Percentiles rank a stretch among this genome's conserved stretches.
phyloP scores from a whole-genome alignment of 2,888 invertebrate species.

The Furcula furcula region DNA sequence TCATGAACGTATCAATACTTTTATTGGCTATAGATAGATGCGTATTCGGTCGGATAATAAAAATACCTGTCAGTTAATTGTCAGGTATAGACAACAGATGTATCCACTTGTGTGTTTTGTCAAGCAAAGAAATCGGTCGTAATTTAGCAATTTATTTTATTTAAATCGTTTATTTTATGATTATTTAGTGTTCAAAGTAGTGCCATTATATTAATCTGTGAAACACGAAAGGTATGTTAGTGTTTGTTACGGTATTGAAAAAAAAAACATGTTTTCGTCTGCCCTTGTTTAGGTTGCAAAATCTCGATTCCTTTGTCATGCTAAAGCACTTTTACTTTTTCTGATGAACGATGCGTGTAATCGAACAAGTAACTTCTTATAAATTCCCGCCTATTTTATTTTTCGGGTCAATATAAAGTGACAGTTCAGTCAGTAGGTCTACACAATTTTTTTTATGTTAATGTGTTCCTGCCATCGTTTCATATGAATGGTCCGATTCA shows the following conservation, averaged over 20 bases:
- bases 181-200: conserved; percentile 51
- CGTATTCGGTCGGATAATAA: conserved; percentile 44
- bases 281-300: conserved; percentile 76
- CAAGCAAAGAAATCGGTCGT: conserved; percentile 58
- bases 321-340: conserved; percentile 73
- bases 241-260: conserved; percentile 29
- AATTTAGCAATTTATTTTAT: conserved; percentile 57
- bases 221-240: conserved; percentile 45
- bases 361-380: conserved; percentile 24
- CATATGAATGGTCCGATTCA: conserved; percentile 47
- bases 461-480: too few species aligned
- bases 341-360: conserved; percentile 31
- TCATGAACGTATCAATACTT: conserved; percentile 14
- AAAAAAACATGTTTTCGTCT: conserved; percentile 65
- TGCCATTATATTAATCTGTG: conserved; percentile 55
- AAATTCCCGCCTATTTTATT: conserved; percentile 55
- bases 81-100: conserved; percentile 40
- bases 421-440: too few species aligned
- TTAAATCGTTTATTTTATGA: conserved; percentile 55
- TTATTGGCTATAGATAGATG: conserved; percentile 17
- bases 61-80: conserved; percentile 46
- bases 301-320: conserved; percentile 74
- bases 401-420: too few species aligned
- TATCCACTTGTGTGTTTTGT: conserved; percentile 40
- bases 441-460: conserved; percentile 45